Evolutionary conservation across 2,113 vertebrate species (phyloP).

Genomic region (Macrotis lagotis): DNA sequence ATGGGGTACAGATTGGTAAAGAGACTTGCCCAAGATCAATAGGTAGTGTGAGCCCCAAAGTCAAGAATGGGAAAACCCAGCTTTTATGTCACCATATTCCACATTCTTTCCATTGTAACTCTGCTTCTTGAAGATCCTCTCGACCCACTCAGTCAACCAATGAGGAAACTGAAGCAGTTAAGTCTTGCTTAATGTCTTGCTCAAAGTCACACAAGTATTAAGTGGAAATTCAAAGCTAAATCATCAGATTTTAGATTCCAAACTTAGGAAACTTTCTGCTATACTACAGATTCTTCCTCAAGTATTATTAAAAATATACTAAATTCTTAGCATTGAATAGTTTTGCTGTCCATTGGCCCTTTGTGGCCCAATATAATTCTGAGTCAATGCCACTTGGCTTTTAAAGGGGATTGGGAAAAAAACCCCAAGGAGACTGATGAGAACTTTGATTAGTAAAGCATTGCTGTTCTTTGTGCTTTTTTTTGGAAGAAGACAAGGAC

Average conservation of each 20-base stretch:
- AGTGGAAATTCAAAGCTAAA: background rate
- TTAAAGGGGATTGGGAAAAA: background rate
- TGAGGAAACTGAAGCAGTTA: background rate
- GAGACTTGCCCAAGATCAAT: background rate
- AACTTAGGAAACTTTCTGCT: background rate
- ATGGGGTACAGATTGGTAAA: background rate
- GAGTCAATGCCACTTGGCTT: background rate
- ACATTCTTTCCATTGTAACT: background rate
- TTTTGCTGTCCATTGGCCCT: background rate
- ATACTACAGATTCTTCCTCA: background rate
- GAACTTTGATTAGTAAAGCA: background rate
- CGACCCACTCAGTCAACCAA: background rate
- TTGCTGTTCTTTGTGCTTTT: too few species aligned
- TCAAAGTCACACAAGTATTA: background rate
- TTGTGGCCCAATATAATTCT: background rate
- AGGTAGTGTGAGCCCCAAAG: background rate
- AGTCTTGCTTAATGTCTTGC: too few species aligned
- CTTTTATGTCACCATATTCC: background rate
- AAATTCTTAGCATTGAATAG: background rate
- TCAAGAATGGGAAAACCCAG: background rate
- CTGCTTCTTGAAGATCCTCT: background rate
- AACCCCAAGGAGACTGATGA: background rate
- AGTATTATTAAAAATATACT: background rate
- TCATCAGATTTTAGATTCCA: background rate
- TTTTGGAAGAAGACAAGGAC: too few species aligned